Conservation (phyloP, 2,113 vertebrate genomes). For the Apteryx owenii region DNA sequence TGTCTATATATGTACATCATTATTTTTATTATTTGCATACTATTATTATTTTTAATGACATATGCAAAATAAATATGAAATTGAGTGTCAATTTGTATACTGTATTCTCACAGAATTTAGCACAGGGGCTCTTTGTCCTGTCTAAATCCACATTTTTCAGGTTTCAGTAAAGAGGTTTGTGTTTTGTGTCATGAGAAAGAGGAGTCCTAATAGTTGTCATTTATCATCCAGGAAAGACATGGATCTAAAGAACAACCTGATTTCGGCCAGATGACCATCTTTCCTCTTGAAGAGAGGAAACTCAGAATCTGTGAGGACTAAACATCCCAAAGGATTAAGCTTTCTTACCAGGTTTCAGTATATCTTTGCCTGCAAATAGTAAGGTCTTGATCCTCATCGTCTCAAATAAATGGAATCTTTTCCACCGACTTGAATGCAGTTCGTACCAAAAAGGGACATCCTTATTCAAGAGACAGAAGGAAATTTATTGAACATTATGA, state of each 20-base stretch:
- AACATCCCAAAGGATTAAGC: neutral
- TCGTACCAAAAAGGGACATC: neutral
- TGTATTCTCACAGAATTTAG: neutral
- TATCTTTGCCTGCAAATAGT: neutral
- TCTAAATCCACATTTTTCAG: neutral
- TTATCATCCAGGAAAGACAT: neutral
- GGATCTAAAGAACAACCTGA: neutral
- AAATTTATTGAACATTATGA: neutral
- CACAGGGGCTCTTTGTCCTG: neutral
- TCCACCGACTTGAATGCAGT: neutral
- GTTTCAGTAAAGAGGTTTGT: neutral
- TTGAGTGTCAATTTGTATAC: neutral
- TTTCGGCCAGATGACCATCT: neutral
- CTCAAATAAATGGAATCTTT: neutral
- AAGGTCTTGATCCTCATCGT: neutral
- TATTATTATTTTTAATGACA: neutral
- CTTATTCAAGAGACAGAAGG: neutral
- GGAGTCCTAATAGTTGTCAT: neutral
- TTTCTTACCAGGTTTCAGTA: neutral
- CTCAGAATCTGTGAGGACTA: neutral
- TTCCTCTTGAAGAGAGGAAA: neutral
- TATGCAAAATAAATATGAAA: neutral
- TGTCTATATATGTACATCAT: neutral
- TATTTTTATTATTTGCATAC: neutral
- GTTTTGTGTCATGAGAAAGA: neutral